These are phyloP conservation scores for Gobio gobio DNA, from an alignment of 2,113 vertebrate species.

Conservation along the genomic window DNA sequence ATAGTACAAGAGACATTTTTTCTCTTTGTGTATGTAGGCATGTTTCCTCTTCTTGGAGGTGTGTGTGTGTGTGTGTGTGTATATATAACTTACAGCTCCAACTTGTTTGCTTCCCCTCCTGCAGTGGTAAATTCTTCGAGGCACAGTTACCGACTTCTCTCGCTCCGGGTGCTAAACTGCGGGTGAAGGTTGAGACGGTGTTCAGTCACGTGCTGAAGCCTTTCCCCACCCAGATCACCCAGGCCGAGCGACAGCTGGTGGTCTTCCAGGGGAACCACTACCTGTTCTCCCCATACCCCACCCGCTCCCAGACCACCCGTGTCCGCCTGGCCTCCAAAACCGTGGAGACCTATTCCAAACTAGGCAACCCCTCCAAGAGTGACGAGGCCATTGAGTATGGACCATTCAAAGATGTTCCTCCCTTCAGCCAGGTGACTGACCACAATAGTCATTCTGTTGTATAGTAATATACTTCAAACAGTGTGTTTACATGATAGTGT, in stretches of 20 bases:
- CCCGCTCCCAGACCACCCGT: conserved; percentile 87
- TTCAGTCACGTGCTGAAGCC: conserved; percentile 91
- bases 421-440: conserved; percentile 87
- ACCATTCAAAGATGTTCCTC: conserved; percentile 86
- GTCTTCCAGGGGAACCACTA: conserved; percentile 98
- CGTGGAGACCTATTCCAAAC: conserved; percentile 92
- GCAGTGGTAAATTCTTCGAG: conserved; percentile 88
- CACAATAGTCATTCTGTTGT: background rate
- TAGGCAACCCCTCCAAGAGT: conserved; percentile 88
- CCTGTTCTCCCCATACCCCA: conserved; percentile 89
- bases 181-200: conserved; percentile 86
- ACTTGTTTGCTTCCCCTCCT: conserved; percentile 35
- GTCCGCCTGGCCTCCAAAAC: conserved; percentile 92
- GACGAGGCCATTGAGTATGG: conserved; percentile 94
- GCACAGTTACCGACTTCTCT: conserved; percentile 85
- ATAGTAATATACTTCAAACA: background rate
- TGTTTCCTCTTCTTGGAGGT: background rate
- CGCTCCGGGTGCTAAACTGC: conserved; percentile 82
- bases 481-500: background rate
- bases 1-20: background rate
- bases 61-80: background rate
- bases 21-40: background rate
- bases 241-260: conserved; percentile 95
- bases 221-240: conserved; percentile 92
- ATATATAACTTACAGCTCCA: background rate